Conservation (phyloP, 2,113 vertebrate genomes). For the Rhizomys pruinosus region DNA sequence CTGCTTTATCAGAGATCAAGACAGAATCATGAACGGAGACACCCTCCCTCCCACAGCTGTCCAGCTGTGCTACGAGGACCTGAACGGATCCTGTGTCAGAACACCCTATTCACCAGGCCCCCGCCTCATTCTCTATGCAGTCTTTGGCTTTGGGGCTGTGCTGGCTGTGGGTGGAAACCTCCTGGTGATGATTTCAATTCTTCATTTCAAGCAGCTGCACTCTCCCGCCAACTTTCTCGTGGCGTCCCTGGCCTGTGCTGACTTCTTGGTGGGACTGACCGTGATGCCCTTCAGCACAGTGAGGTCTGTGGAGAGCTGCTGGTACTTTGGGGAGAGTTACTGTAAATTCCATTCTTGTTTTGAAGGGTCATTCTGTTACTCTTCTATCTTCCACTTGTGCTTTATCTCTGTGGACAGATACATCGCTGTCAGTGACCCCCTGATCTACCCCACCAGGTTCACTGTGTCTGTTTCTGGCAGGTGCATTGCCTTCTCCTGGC, state of each 20-base stretch:
- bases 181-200: conserved; percentile 51
- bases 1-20: not conserved
- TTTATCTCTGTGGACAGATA: conserved; percentile 89
- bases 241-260: conserved; percentile 86
- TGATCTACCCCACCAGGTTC: conserved; percentile 78
- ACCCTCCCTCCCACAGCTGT: rapidly evolving
- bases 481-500: conserved; percentile 71
- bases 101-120: not conserved
- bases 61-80: conserved; percentile 31
- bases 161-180: conserved; percentile 64
- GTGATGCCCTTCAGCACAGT: conserved; percentile 90
- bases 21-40: not conserved
- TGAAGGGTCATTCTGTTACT: conserved; percentile 85
- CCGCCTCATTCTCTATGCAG: conserved; percentile 6
- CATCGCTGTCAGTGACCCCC: conserved; percentile 84
- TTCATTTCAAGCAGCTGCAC: conserved; percentile 86
- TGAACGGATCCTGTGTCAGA: conserved; percentile 58
- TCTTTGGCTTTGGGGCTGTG: conserved; percentile 10
- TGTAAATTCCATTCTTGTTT: conserved; percentile 87
- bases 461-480: not conserved
- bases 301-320: conserved; percentile 88
- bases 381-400: conserved; percentile 88
- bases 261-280: conserved; percentile 85
- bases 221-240: conserved; percentile 87
- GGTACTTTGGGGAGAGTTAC: conserved; percentile 88